Base-by-base conservation (phyloP, 2,888 invertebrate species). In the Schizaphis graminum region DNA sequence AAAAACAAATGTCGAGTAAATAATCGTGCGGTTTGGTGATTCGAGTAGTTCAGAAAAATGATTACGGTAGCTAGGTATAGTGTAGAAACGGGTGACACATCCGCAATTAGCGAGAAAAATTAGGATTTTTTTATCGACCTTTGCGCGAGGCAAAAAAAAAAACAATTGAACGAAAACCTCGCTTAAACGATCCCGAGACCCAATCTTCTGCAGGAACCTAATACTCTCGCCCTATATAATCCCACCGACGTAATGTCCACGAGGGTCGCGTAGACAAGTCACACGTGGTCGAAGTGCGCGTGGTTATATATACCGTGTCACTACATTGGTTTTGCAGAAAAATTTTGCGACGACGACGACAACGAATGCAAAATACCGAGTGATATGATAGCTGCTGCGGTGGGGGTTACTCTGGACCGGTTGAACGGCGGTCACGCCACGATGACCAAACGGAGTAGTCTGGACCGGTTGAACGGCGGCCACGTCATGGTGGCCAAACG, bases 261-360 rank as follows among this genome's bases (percentile, higher is more conserved):
- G 35, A 21, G 77, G 35, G 77, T 35, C 77, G 10, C 35, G 3
- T 35, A 35, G 35, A 77, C 35, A 77, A 8, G 77, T 35, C 77
- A 35, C 77, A 77, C 35, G 21, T 77, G 77, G 77, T 35, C 21
- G 21, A 8, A n/a, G 35, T 35, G 77, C 77, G 35, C 35, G 35
- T 35, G 77, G 35, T 21, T 77, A 35, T 77, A 61, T 35, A 67
- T 41, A 77, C 67, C 67, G 21, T 35, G 67, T 35, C 35, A 47
- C 77, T 41, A 28, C 86, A 16, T 87, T 86, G 61, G 92, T 92
- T 87, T 92, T 92, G 35, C 92, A 87, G 92, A 92, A 47, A 41
- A 21, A 21, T 77, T 44, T 44, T 92, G 61, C 57, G 92, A 35
- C 44, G 47, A 57, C n/a, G 57, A 47, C 44, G 44, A 47, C 85